These are phyloP conservation scores for Zonitis immaculata DNA, from an alignment of 2,888 invertebrate genomes.

Conservation along the genomic window DNA sequence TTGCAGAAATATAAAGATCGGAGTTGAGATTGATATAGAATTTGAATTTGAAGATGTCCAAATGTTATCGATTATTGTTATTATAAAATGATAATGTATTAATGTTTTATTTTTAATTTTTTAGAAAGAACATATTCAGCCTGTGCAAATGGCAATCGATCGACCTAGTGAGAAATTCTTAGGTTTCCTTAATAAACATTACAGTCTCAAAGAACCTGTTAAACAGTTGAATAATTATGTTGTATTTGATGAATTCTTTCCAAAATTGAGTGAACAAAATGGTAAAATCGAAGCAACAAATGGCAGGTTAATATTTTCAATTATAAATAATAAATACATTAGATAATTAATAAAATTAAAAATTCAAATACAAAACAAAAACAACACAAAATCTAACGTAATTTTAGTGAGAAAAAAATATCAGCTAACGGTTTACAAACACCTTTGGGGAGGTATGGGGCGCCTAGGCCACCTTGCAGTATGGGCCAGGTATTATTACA, in stretches of 20 bases:
- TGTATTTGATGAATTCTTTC: conserved; percentile 77
- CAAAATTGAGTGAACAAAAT: conserved; percentile 17
- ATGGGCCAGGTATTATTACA: conserved; percentile 65
- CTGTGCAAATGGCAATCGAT: conserved; percentile 82
- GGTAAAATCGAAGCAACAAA: conserved; percentile 11
- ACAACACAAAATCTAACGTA: conserved; percentile 1
- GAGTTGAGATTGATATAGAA: no score
- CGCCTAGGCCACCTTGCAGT: conserved; percentile 60
- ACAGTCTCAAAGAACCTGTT: conserved; percentile 59
- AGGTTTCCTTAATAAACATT: conserved; percentile 80
- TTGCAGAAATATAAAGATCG: no score
- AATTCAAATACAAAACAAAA: no score
- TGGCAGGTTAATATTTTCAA: conserved; percentile 22
- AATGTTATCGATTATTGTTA: no score
- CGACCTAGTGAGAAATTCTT: conserved; percentile 87
- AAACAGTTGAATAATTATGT: conserved; percentile 87
- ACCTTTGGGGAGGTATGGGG: conserved; percentile 56
- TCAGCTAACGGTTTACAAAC: conserved; percentile 44
- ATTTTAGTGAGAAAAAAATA: conserved; percentile 32
- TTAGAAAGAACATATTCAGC: conserved; percentile 63
- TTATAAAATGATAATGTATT: no score
- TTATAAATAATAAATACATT: no score
- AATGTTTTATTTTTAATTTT: conserved; percentile 35
- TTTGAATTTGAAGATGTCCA: no score
- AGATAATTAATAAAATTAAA: no score